Evolutionary conservation across 1,140 invertebrate species (phyloP).

Genomic region (Drosophila auraria): DNA sequence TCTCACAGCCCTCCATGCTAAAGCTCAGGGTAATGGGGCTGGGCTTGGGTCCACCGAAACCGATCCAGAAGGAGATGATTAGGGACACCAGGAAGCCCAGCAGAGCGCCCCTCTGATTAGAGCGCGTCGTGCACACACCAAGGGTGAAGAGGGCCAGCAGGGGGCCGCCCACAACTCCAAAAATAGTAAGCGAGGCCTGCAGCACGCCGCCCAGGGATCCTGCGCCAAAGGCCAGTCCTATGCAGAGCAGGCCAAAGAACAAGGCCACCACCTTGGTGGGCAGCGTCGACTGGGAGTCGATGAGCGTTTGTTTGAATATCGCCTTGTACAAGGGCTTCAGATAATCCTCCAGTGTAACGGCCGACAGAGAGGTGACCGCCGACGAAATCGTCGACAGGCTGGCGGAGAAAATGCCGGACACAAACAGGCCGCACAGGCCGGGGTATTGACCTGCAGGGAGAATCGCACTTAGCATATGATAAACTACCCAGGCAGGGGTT

Average conservation of each 20-base stretch:
- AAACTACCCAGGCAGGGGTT: background rate
- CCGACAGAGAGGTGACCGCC: constrained; percentile 93
- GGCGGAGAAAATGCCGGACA: constrained; percentile 93
- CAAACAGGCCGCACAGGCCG: constrained; percentile 93
- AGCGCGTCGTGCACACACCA: constrained; percentile 89
- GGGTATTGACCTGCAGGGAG: constrained; percentile 85
- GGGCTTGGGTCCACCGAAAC: constrained; percentile 93
- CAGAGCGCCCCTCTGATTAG: constrained; percentile 90
- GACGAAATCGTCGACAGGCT: constrained; percentile 94
- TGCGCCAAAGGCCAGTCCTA: constrained; percentile 89
- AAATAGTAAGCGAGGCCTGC: constrained; percentile 91
- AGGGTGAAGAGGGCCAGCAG: constrained; percentile 92
- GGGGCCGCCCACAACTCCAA: constrained; percentile 93
- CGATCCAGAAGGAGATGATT: constrained; percentile 92
- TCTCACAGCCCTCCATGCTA: constrained; percentile 87
- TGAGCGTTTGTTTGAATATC: constrained; percentile 71
- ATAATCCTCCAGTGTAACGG: constrained; percentile 94
- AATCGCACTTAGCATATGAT: constrained; percentile 6
- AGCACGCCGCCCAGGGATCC: constrained; percentile 90
- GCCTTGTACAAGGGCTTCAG: constrained; percentile 86
- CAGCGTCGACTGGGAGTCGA: constrained; percentile 80
- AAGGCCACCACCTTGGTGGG: constrained; percentile 89
- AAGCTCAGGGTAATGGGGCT: constrained; percentile 86
- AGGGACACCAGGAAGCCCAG: constrained; percentile 89
- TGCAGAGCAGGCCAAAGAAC: constrained; percentile 89